phyloP scores from a whole-genome alignment of 2,113 vertebrate genomes.

The Pomatostomus ruficeps region DNA sequence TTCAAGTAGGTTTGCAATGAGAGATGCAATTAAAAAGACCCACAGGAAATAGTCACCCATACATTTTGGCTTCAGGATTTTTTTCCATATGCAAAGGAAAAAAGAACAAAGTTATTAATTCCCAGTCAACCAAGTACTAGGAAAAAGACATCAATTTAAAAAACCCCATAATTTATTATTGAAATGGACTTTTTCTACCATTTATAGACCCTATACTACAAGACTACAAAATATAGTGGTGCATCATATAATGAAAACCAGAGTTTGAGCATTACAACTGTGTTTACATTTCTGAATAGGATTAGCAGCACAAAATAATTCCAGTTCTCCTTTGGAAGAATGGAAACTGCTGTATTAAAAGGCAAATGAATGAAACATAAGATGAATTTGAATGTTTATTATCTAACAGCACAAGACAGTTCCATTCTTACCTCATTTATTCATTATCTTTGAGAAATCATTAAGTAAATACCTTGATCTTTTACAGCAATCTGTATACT shows the following conservation, averaged over 20 bases:
- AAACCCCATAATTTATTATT: neutral
- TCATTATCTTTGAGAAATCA: neutral
- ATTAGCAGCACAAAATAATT: neutral
- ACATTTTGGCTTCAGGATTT: neutral
- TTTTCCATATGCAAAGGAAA: neutral
- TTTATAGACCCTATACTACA: neutral
- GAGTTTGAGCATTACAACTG: neutral
- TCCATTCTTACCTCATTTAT: neutral
- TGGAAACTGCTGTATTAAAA: neutral
- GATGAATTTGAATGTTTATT: neutral
- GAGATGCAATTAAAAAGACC: accelerated
- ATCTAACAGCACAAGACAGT: neutral
- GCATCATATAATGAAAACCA: neutral
- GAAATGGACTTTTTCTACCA: neutral
- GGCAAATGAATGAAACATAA: neutral
- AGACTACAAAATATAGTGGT: neutral
- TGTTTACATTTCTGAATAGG: neutral
- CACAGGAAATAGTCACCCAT: neutral
- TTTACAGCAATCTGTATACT: neutral
- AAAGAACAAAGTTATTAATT: neutral
- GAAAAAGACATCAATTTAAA: neutral
- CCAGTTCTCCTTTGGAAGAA: neutral
- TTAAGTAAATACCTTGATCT: neutral
- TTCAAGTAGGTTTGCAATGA: neutral
- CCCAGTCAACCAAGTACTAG: neutral